Conservation (phyloP, 2,888 invertebrate species). For the Nudaria mundana region DNA sequence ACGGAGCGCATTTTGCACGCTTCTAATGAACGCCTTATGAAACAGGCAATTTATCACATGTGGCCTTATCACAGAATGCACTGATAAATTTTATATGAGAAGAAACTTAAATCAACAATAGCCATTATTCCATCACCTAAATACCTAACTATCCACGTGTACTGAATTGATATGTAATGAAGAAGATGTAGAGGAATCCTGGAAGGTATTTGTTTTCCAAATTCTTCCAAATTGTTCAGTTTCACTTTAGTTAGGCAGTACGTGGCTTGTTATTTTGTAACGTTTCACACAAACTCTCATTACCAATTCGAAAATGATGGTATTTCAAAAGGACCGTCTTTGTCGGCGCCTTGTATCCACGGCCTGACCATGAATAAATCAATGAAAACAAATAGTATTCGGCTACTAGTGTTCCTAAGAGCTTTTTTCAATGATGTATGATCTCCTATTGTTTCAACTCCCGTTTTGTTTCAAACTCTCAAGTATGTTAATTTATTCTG, state of each 20-base stretch:
- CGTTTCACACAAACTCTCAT: constrained; percentile 66
- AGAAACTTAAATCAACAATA: constrained; percentile 68
- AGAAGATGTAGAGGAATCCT: constrained; percentile 17
- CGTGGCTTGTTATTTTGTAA: constrained; percentile 66
- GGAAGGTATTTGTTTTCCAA: constrained; percentile 45
- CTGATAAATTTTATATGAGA: constrained; percentile 72
- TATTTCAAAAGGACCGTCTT: constrained; percentile 66
- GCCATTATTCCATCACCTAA: constrained; percentile 38
- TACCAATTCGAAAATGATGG: constrained; percentile 67
- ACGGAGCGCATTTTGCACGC: constrained; percentile 77
- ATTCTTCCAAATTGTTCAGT: constrained; percentile 53
- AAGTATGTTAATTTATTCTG: constrained; percentile 75
- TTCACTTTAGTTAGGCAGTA: constrained; percentile 58
- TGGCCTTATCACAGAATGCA: constrained; percentile 70
- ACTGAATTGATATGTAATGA: constrained; percentile 11
- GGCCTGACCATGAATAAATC: constrained; percentile 78
- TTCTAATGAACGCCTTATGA: constrained; percentile 80
- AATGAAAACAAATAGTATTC: constrained; percentile 80
- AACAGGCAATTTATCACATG: constrained; percentile 80
- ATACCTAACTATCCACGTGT: constrained; percentile 24
- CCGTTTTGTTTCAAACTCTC: constrained; percentile 64
- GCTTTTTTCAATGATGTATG: constrained; percentile 66
- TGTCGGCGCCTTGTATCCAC: constrained; percentile 73
- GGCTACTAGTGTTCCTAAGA: constrained; percentile 76
- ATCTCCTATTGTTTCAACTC: constrained; percentile 70